phyloP scores from a whole-genome alignment of 92 coral and sea anemone genomes.

The Metridium senile region DNA sequence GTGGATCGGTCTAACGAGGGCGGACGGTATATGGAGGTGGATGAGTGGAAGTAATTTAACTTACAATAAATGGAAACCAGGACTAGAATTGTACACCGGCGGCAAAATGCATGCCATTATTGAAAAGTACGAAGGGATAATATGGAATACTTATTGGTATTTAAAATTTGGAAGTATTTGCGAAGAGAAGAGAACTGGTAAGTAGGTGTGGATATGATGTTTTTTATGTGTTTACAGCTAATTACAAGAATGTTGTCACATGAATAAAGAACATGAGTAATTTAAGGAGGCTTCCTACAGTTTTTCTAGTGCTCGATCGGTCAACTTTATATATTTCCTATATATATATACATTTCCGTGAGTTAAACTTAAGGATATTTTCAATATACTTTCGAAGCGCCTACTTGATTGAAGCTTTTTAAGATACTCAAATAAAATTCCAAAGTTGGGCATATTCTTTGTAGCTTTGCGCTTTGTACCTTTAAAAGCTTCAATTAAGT shows the following conservation, averaged over 20 bases:
- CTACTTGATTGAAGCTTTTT: no score
- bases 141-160: not conserved
- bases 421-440: no score
- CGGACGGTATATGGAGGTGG: slow-evolving; percentile 35
- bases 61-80: not conserved
- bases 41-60: slow-evolving; percentile 5
- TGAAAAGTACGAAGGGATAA: not conserved
- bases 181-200: not conserved
- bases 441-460: no score
- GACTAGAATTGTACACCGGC: not conserved
- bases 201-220: not conserved
- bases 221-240: not conserved
- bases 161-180: slow-evolving; percentile 3
- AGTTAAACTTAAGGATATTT: no score
- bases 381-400: no score
- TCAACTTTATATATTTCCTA: no score
- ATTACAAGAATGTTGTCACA: no score
- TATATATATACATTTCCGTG: no score
- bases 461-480: no score
- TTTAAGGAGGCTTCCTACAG: not conserved
- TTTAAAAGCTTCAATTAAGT: no score
- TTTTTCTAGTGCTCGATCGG: no score
- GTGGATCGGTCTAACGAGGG: slow-evolving; percentile 36
- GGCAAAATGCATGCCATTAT: not conserved
- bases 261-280: no score